Evolutionary conservation across 2,113 vertebrate species (phyloP).

Genomic region (Epinephelus lanceolatus): DNA sequence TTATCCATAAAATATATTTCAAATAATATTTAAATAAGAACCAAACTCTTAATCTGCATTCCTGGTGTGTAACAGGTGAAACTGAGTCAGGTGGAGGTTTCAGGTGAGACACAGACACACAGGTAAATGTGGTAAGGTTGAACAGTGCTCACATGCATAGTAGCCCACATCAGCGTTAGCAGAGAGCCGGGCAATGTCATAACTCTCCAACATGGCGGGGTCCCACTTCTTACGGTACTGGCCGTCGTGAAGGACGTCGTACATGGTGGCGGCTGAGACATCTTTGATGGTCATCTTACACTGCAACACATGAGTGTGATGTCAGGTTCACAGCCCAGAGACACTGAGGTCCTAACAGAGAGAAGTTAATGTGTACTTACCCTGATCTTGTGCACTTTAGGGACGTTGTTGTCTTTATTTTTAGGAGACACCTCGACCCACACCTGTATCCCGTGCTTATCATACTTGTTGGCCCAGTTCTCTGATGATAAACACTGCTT

Average conservation of each 20-base stretch:
- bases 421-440: constrained; percentile 74
- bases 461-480: constrained; percentile 83
- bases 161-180: constrained; percentile 84
- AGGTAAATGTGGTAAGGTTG: background rate
- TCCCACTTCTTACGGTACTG: constrained; percentile 83
- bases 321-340: background rate
- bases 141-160: constrained; percentile 80
- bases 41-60: background rate
- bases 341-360: too few relatives aligned
- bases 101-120: background rate
- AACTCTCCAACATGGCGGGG: constrained; percentile 77
- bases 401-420: constrained; percentile 27
- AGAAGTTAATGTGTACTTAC: constrained; percentile 58
- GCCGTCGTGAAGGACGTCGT: constrained; percentile 83
- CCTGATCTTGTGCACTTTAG: constrained; percentile 85
- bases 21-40: too few relatives aligned
- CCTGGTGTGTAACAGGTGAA: background rate
- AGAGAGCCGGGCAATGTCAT: constrained; percentile 82
- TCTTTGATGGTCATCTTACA: constrained; percentile 80
- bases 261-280: constrained; percentile 82
- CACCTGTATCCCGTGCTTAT: constrained; percentile 79
- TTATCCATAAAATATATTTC: too few relatives aligned
- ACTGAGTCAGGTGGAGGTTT: background rate
- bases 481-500: constrained; percentile 79
- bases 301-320: constrained; percentile 47